Evolutionary conservation across 2,113 vertebrate species (phyloP), one percentile per base, ranked within the genome.

Genomic region (Charina bottae): DNA sequence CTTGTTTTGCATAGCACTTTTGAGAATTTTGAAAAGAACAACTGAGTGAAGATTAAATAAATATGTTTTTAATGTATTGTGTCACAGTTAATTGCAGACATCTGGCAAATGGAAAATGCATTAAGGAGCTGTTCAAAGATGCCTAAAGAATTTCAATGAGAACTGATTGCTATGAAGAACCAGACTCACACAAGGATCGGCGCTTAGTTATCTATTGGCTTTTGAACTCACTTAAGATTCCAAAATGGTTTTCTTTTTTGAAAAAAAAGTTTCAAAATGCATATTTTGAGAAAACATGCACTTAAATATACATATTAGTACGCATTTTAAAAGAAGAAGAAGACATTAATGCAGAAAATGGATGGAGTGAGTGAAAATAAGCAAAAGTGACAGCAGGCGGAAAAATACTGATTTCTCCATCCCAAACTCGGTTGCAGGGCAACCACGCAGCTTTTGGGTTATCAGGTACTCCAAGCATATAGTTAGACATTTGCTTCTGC

Each of bases 71-170:
- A 15, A 83, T 64, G 49, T 89, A 91, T 9, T 89, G 93, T 88
- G 83, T 90, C 95, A 93, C 93, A 94, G 85, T 96, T 96, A 96
- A 95, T 96, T 95, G 95, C 94, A 96, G 96, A 92, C 78, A 89
- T 96, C 95, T 96, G 95, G 95, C 94, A 87, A 94, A 93, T 95
- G 91, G 28, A 92, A 59, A 92, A 90, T 88, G 86, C 84, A 28
- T 94, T 94, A 24, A 49, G 83, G 78, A 26, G 33, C 83, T 60
- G 78, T 42, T 49, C 24, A 88, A 60, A 60, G 58, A 88, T 62
- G 23, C 24, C 9, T 62, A 13, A 62, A 37, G 33, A 62, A 87
- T 87, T 58, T 56, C 12, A 33, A 56, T 19, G 24, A 26, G n/a
- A 56, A 87, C 54, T 56, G 85, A 87, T 55, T 58, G 28, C n/a